phyloP scores from a whole-genome alignment of 2,888 invertebrate genomes.

The Caenorhabditis sp. region DNA sequence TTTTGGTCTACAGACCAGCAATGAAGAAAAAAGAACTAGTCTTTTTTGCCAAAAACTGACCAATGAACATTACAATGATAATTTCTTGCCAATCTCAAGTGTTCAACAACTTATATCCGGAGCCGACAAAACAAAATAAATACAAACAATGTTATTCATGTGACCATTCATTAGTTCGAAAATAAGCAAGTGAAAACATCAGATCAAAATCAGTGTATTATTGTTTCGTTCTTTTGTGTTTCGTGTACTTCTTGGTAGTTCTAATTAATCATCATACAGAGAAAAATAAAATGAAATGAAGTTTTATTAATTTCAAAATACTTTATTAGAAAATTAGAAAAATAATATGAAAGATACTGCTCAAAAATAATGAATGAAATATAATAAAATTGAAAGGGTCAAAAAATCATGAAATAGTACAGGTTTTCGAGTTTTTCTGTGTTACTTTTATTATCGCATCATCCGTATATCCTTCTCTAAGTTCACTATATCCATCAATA shows the following conservation, averaged over 20 bases:
- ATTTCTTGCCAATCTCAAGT: neutral
- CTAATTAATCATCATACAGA: too few species aligned
- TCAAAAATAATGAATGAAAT: too few species aligned
- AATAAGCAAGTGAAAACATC: neutral
- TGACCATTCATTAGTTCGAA: neutral
- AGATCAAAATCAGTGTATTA: neutral
- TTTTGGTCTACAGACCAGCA: too few species aligned
- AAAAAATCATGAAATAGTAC: constrained; percentile 28
- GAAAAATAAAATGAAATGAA: too few species aligned
- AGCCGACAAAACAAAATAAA: neutral
- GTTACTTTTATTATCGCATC: constrained; percentile 39
- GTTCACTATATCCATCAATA: constrained; percentile 66
- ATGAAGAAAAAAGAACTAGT: neutral
- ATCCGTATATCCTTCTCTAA: constrained; percentile 46
- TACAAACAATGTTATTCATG: neutral
- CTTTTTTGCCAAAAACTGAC: neutral
- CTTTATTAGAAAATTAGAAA: neutral
- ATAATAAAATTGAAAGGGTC: too few species aligned
- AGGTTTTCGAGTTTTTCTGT: constrained; percentile 44
- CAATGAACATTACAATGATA: neutral
- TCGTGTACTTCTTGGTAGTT: neutral
- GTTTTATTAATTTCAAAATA: neutral
- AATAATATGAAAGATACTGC: neutral
- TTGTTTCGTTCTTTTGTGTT: neutral
- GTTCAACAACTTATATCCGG: neutral